Percentiles rank a stretch among this genome's conserved stretches.
Evolutionary conservation across 2,888 invertebrate species (phyloP).

Genomic region (Frankliniella intonsa): DNA sequence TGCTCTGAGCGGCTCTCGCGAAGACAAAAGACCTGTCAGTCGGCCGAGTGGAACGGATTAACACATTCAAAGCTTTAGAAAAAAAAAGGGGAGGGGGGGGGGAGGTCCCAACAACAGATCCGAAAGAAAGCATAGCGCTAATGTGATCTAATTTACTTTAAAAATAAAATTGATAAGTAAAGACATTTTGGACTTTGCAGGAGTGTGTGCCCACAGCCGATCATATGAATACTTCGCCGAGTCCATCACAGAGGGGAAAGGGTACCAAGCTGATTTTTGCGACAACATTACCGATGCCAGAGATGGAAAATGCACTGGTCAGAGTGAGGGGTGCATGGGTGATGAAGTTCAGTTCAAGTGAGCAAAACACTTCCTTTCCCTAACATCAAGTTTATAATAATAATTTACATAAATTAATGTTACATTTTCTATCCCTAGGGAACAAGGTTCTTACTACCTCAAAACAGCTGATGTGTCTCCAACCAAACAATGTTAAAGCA

Average conservation of each 20-base stretch:
- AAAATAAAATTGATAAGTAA: too few relatives aligned
- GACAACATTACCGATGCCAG: not conserved
- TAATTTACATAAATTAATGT: not conserved
- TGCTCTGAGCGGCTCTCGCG: not conserved
- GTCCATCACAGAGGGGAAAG: not conserved
- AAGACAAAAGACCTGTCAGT: not conserved
- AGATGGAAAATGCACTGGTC: not conserved
- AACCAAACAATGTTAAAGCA: not conserved
- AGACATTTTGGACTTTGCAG: not conserved
- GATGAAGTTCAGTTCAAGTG: not conserved
- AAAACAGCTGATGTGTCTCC: not conserved
- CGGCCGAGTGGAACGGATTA: not conserved
- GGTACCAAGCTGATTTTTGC: not conserved
- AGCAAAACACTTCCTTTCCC: not conserved
- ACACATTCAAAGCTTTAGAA: not conserved
- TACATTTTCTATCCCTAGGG: not conserved
- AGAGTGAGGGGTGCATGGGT: not conserved
- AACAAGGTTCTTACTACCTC: not conserved
- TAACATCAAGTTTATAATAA: not conserved
- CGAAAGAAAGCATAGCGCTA: too few relatives aligned
- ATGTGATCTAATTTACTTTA: too few relatives aligned
- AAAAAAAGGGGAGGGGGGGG: too few relatives aligned
- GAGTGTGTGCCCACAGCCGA: not conserved
- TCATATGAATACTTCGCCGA: not conserved
- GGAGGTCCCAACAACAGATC: too few relatives aligned